Evolutionary conservation across 2,113 vertebrate genomes (phyloP).

Genomic region (Cyphomyrus discorhynchus): DNA sequence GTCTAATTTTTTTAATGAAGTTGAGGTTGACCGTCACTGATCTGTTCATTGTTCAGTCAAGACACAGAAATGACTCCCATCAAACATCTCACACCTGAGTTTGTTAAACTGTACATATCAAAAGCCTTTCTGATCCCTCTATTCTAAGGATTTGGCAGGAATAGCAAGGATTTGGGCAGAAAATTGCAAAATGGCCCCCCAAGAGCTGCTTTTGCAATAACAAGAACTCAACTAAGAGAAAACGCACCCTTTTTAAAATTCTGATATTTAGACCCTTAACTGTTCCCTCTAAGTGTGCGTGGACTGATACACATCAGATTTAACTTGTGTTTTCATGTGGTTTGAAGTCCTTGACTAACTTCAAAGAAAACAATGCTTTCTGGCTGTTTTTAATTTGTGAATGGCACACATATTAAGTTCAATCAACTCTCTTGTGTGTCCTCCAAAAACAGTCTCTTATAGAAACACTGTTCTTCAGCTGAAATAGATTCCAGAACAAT

Average conservation of each 20-base stretch:
- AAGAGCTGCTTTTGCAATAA: not conserved
- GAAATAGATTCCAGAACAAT: not conserved
- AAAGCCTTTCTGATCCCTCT: not conserved
- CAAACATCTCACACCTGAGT: not conserved
- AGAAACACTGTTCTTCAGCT: not conserved
- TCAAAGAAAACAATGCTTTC: conserved; percentile 19
- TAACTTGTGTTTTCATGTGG: conserved; percentile 44
- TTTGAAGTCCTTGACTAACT: conserved; percentile 50
- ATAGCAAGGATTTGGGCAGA: not conserved
- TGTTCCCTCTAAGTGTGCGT: conserved; percentile 38
- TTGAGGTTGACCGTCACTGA: not conserved
- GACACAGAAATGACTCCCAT: not conserved
- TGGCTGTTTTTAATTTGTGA: conserved; percentile 19
- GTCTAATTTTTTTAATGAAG: not conserved
- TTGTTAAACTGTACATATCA: not conserved
- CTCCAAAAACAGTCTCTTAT: not conserved
- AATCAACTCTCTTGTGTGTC: not conserved
- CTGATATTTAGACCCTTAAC: conserved; percentile 10
- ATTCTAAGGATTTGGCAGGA: not conserved
- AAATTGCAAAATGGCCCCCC: not conserved
- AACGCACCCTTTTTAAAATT: not conserved
- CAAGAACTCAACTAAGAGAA: not conserved
- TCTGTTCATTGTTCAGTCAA: not conserved
- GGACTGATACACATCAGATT: conserved; percentile 51
- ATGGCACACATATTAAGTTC: not conserved